These are phyloP conservation scores for Sebastes matsubarae DNA, from an alignment of 2,797 vertebrate species.

Conservation along the genomic window DNA sequence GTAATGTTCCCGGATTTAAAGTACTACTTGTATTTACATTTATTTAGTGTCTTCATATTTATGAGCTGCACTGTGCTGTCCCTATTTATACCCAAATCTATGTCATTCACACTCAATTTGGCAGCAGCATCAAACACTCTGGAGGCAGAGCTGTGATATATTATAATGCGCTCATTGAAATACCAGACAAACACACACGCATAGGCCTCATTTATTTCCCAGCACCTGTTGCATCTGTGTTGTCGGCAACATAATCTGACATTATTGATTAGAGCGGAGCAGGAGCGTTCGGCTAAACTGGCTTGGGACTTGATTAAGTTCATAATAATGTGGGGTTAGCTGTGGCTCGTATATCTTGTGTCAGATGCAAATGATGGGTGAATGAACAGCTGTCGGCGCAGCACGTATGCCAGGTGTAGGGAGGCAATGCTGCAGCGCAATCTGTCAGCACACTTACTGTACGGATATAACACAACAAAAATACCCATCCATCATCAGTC, in stretches of 20 bases:
- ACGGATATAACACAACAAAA: background rate
- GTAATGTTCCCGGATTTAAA: background rate
- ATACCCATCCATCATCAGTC: slow-evolving; percentile 19
- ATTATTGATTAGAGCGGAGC: slow-evolving; percentile 16
- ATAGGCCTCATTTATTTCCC: background rate
- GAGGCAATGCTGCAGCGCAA: background rate
- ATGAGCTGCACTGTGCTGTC: background rate
- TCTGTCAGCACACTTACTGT: slow-evolving; percentile 15
- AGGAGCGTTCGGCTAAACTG: background rate
- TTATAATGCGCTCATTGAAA: background rate
- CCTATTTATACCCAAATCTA: slow-evolving; percentile 1
- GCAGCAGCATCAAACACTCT: background rate
- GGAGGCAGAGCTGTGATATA: background rate
- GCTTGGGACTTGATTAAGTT: slow-evolving; percentile 22
- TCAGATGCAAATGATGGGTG: slow-evolving; percentile 34
- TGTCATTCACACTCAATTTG: background rate
- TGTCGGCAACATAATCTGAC: background rate
- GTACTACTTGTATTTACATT: background rate
- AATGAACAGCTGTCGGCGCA: slow-evolving; percentile 53
- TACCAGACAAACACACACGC: background rate
- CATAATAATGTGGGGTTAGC: slow-evolving; percentile 34
- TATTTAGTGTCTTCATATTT: background rate
- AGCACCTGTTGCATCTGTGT: slow-evolving; percentile 11
- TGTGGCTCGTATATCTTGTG: slow-evolving; percentile 34
- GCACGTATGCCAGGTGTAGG: slow-evolving; percentile 31